phyloP scores from a whole-genome alignment of 2,888 invertebrate species.

The Lycia hirtaria region DNA sequence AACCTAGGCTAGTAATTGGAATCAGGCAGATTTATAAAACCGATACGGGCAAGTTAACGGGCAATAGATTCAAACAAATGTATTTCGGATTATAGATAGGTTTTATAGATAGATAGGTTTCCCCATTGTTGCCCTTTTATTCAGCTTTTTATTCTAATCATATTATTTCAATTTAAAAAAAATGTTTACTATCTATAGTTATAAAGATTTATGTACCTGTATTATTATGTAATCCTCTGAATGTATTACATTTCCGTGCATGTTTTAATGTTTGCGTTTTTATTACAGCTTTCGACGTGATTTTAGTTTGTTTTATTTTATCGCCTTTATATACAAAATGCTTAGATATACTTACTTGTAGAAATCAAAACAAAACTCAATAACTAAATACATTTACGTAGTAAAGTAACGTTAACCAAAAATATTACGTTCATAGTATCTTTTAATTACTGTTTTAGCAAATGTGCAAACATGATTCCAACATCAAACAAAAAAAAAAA shows the following conservation, averaged over 20 bases:
- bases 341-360: background rate
- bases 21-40: no score
- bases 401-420: no score
- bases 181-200: constrained; percentile 28
- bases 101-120: no score
- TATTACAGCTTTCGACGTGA: constrained; percentile 57
- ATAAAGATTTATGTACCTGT: constrained; percentile 10
- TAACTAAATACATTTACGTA: no score
- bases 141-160: constrained; percentile 35
- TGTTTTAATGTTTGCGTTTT: constrained; percentile 46
- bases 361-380: background rate
- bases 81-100: no score
- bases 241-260: constrained; percentile 39
- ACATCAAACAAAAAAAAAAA: no score
- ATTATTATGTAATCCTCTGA: constrained; percentile 7
- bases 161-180: constrained; percentile 36
- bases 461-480: no score
- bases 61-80: no score
- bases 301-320: constrained; percentile 62
- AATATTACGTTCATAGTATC: no score
- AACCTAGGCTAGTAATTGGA: no score
- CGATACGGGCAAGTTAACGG: no score
- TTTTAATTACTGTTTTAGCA: no score
- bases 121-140: constrained; percentile 17
- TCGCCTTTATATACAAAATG: background rate